A percentile compares a stretch with the other conserved stretches of the same genome.
Conservation (phyloP, 2,113 vertebrate genomes). For the Panthera leo region DNA sequence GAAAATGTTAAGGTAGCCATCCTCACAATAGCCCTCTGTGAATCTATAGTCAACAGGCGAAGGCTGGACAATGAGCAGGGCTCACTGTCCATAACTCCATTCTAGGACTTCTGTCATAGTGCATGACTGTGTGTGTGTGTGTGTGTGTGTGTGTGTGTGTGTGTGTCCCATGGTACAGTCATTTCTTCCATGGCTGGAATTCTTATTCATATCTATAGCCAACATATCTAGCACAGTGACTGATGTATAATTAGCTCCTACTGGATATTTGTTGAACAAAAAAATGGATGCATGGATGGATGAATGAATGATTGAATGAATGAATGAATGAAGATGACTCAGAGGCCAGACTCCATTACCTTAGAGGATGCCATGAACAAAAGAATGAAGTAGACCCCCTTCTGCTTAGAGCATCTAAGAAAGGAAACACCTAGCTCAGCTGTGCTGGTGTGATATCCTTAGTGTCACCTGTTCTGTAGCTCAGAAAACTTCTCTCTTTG, state of each 20-base stretch:
- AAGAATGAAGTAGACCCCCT: no score
- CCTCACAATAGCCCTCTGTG: not conserved
- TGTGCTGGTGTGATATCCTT: no score
- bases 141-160: not conserved
- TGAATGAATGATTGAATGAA: not conserved
- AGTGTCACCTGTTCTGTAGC: not conserved
- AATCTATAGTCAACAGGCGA: not conserved
- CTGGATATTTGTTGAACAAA: not conserved
- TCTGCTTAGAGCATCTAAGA: not conserved
- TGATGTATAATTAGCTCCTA: accelerated
- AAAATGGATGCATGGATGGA: not conserved
- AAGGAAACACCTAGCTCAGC: not conserved
- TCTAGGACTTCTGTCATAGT: accelerated
- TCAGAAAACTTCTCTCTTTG: not conserved
- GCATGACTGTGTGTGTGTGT: not conserved
- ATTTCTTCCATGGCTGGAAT: not conserved
- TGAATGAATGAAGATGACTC: not conserved
- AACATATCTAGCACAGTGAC: accelerated
- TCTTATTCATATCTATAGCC: not conserved
- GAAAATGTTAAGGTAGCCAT: not conserved
- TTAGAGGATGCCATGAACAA: accelerated
- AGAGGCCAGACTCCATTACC: accelerated
- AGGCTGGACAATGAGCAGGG: accelerated
- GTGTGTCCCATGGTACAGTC: accelerated
- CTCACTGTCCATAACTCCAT: accelerated